Evolutionary conservation across 2,113 vertebrate species (phyloP).

Genomic region (Columbina picui): DNA sequence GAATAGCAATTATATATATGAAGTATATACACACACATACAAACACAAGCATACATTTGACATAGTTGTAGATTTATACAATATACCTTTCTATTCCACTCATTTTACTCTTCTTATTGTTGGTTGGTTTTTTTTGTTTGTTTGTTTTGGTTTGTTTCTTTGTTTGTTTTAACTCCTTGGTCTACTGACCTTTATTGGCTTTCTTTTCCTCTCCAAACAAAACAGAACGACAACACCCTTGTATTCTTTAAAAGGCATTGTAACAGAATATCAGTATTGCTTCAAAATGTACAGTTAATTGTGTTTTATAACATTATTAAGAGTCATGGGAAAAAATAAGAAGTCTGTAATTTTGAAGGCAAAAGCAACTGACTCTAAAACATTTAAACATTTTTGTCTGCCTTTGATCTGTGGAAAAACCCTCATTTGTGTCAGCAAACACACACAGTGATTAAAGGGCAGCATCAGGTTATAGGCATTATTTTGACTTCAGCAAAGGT

Average conservation of each 20-base stretch:
- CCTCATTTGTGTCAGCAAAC: slow-evolving; percentile 14
- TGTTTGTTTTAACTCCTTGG: not conserved
- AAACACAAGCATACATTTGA: not conserved
- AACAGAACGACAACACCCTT: not conserved
- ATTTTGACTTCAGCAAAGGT: not conserved
- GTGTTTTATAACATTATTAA: not conserved
- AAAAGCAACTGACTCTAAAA: not conserved
- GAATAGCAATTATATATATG: not conserved
- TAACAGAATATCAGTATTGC: not conserved
- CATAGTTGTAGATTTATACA: not conserved
- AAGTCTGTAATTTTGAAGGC: not conserved
- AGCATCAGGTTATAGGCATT: not conserved
- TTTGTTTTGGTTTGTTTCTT: too few species aligned
- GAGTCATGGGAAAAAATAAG: not conserved
- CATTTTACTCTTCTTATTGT: not conserved
- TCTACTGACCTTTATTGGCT: not conserved
- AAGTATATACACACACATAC: not conserved
- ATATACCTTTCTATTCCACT: not conserved
- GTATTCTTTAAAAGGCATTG: not conserved
- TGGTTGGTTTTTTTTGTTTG: not conserved
- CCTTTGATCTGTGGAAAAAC: slow-evolving; percentile 11
- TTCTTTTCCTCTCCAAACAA: not conserved
- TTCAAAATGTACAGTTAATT: not conserved
- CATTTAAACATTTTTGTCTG: not conserved
- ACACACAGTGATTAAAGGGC: slow-evolving; percentile 5